Evolutionary conservation across 2,888 invertebrate species (phyloP).

Genomic region (Chamaedrilus cognettii): DNA sequence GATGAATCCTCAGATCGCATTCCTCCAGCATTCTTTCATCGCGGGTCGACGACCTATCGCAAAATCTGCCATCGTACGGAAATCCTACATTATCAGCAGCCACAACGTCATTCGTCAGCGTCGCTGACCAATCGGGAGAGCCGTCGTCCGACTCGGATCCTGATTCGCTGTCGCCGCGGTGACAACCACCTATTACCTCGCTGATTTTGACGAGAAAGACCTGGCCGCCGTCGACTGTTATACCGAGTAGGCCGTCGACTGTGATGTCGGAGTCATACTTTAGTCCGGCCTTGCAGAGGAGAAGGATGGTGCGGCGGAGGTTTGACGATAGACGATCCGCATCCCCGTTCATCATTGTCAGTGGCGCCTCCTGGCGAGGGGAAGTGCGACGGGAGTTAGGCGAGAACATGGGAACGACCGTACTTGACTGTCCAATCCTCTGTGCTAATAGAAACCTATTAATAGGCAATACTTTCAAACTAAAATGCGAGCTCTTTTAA

Average conservation of each 20-base stretch:
- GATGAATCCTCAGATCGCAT: too few species aligned
- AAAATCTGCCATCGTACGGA: too few species aligned
- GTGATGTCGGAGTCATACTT: slow-evolving; percentile 19
- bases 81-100: neutral
- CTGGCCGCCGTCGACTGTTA: slow-evolving; percentile 16
- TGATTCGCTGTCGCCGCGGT: neutral
- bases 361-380: too few species aligned
- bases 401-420: too few species aligned
- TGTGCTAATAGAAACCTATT: too few species aligned
- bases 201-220: slow-evolving; percentile 18
- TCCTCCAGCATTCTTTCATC: too few species aligned
- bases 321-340: neutral
- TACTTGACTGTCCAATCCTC: too few species aligned
- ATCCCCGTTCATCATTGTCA: too few species aligned
- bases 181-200: neutral
- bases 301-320: slow-evolving; percentile 16
- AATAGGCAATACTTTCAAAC: too few species aligned
- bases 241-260: slow-evolving; percentile 21
- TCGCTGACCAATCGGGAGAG: neutral
- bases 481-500: too few species aligned
- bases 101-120: neutral
- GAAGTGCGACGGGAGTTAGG: too few species aligned
- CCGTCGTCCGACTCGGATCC: neutral
- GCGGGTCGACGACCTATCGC: neutral
- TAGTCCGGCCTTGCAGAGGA: slow-evolving; percentile 21